Evolutionary conservation across 2,113 vertebrate species (phyloP), one percentile per base, ranked within the genome.

Genomic region (Eublepharis macularius): DNA sequence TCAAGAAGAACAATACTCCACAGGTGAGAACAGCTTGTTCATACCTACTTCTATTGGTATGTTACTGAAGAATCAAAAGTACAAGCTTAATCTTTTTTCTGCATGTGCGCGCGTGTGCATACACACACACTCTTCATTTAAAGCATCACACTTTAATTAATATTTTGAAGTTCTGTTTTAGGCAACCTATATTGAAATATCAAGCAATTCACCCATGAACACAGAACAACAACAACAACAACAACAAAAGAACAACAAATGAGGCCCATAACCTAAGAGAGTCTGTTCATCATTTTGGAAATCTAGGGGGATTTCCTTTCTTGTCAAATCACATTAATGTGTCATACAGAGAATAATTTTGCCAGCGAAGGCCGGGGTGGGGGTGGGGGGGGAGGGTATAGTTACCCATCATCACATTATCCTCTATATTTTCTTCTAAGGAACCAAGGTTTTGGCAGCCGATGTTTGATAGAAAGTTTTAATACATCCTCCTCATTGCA

Each of bases 381-480:
- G 41, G 41, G 75, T 81, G n/a, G 74, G 4, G 54, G 13, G 17
- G 70, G 91, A n/a, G n/a, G n/a, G n/a, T n/a, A 90, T 8, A 92
- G 84, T 80, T 83, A 77, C 1, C 12, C 57, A 92, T 83, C 76
- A 87, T 90, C 73, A 86, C 72, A 92, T 89, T 91, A 90, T 88
- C 70, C 87, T 90, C 80, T 94, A 86, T 79, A 63, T 74, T 65
- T 78, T 85, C 72, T 85, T 45, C 83, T 14, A 88, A 90, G 85
- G 93, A 95, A n/a, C 29, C 69, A 92, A 89, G 85, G 88, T 85
- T 94, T 77, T 86, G 34, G 73, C 83, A 90, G 80, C 26, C 93
- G 90, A 94, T 95, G 88, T 92, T 87, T 93, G 91, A 94, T 92
- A 92, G 19, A 75, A 93, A 69, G 72, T 95, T 94, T 95, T 94